Conservation (phyloP, 2,888 invertebrate species). For the Drosophila austrosaltans region DNA sequence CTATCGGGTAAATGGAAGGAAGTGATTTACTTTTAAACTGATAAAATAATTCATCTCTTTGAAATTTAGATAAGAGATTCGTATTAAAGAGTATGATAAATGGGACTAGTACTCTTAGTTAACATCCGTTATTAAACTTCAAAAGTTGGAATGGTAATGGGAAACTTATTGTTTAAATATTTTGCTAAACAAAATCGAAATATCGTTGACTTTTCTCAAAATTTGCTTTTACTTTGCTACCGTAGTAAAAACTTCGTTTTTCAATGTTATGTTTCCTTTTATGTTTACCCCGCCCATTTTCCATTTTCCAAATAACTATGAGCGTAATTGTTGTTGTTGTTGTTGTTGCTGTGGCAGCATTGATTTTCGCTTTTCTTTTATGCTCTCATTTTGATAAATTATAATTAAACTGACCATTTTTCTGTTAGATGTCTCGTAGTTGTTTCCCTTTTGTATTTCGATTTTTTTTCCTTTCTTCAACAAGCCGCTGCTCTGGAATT, state of each 20-base stretch:
- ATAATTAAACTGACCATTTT: conserved; percentile 34
- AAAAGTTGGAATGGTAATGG: no score
- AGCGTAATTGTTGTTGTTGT: conserved; percentile 32
- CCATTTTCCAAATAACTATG: conserved; percentile 59
- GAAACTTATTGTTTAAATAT: not conserved
- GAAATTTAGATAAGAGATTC: no score
- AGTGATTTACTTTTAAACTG: not conserved
- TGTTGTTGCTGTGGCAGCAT: conserved; percentile 30
- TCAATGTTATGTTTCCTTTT: conserved; percentile 32
- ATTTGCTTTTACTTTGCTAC: not conserved
- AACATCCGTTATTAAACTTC: no score
- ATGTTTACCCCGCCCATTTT: conserved; percentile 6
- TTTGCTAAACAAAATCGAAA: no score
- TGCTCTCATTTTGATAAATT: conserved; percentile 52
- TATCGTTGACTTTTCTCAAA: no score
- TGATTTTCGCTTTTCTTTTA: conserved; percentile 67
- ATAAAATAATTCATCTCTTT: no score
- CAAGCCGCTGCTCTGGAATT: conserved; percentile 9
- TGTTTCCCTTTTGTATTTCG: conserved; percentile 21
- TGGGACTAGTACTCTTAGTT: no score
- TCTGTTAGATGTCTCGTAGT: conserved; percentile 6
- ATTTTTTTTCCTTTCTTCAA: conserved; percentile 29
- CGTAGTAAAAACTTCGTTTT: not conserved
- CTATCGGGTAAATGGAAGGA: not conserved
- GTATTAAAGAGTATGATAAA: no score